phyloP scores from a whole-genome alignment of 2,797 vertebrate species.

The Synanceia verrucosa region DNA sequence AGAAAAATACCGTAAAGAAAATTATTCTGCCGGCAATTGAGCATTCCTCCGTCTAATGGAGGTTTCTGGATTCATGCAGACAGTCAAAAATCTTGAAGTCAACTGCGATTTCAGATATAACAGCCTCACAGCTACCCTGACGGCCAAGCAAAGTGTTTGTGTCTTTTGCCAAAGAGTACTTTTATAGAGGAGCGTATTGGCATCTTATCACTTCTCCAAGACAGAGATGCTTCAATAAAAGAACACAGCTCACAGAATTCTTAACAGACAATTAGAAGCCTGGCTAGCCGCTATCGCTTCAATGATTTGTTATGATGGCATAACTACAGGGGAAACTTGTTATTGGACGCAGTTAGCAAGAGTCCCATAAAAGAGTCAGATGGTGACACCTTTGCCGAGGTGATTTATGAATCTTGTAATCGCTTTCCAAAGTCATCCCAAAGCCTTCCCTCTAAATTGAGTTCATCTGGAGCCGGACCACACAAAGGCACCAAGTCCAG shows the following conservation, averaged over 20 bases:
- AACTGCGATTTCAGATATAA: constrained; percentile 83
- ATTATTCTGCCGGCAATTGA: constrained; percentile 63
- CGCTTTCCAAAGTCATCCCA: constrained; percentile 81
- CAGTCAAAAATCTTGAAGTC: constrained; percentile 78
- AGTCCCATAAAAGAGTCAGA: constrained; percentile 83
- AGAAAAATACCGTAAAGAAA: constrained; percentile 33
- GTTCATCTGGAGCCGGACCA: constrained; percentile 81
- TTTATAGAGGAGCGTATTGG: constrained; percentile 82
- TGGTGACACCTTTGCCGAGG: constrained; percentile 84
- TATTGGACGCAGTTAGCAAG: constrained; percentile 82
- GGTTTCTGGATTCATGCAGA: constrained; percentile 73
- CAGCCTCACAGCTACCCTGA: constrained; percentile 81
- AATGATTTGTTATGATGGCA: constrained; percentile 83
- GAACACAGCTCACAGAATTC: constrained; percentile 81
- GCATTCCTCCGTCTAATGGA: constrained; percentile 70
- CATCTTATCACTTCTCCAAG: constrained; percentile 83
- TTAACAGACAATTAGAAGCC: constrained; percentile 83
- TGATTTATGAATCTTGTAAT: constrained; percentile 81
- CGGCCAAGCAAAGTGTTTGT: constrained; percentile 84
- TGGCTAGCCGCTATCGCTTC: constrained; percentile 79
- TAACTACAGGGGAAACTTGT: constrained; percentile 86
- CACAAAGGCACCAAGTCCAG: constrained; percentile 74
- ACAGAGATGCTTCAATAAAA: constrained; percentile 83
- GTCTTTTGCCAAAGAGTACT: constrained; percentile 84
- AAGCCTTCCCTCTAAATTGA: constrained; percentile 82